These are phyloP conservation scores for Pungitius pungitius DNA, from an alignment of 2,113 vertebrate species.

Conservation along the genomic window DNA sequence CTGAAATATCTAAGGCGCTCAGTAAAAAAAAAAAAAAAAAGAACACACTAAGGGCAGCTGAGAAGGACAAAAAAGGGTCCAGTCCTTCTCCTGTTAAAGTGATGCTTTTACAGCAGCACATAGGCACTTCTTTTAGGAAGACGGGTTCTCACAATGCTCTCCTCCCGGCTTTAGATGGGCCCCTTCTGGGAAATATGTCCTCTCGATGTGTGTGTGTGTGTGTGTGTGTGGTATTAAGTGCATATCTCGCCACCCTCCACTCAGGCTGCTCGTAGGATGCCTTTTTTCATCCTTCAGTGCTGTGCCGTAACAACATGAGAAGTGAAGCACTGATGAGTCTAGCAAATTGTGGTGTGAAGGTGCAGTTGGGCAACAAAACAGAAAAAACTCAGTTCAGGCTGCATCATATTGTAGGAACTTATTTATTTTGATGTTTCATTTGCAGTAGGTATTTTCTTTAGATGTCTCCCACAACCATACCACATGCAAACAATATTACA, in stretches of 20 bases:
- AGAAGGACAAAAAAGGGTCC: background rate
- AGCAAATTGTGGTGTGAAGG: background rate
- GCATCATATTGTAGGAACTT: background rate
- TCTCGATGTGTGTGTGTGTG: slow-evolving; percentile 4
- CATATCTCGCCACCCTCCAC: background rate
- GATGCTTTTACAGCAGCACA: slow-evolving; percentile 34
- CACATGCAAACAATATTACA: background rate
- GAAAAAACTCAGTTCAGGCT: background rate
- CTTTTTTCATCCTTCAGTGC: background rate
- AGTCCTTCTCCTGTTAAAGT: slow-evolving; percentile 2
- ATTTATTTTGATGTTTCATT: background rate
- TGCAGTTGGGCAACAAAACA: background rate
- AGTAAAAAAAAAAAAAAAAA: background rate
- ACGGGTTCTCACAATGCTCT: background rate
- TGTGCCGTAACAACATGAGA: background rate
- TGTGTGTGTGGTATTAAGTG: background rate
- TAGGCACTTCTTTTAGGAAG: slow-evolving; percentile 1
- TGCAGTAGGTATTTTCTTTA: background rate
- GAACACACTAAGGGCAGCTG: background rate
- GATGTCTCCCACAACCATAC: background rate
- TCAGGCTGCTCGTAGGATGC: background rate
- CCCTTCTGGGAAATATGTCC: slow-evolving; percentile 21
- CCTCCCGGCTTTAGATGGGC: background rate
- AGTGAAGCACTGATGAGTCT: background rate
- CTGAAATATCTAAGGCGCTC: slow-evolving; percentile 13